Percentiles rank a stretch among this genome's conserved stretches.
Conservation (phyloP, 2,797 vertebrate genomes). For the Sarcophilus harrisii region DNA sequence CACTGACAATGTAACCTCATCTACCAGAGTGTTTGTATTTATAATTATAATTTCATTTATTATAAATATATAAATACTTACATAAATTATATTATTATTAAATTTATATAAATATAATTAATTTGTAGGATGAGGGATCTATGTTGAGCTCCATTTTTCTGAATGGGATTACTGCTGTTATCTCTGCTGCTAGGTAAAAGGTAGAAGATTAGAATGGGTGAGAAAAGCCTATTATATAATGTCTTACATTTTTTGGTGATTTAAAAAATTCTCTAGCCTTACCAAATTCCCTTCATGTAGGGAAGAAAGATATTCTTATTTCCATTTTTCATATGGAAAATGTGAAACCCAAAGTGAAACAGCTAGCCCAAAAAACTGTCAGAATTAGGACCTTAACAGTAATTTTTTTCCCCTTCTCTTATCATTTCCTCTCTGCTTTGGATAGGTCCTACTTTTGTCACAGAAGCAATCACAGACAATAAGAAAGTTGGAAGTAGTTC, state of each 20-base stretch:
- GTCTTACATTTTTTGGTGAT: not conserved
- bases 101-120: too few relatives aligned
- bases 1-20: too few relatives aligned
- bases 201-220: not conserved
- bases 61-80: too few relatives aligned
- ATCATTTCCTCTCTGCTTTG: not conserved
- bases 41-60: too few relatives aligned
- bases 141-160: not conserved
- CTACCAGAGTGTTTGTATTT: too few relatives aligned
- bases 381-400: not conserved
- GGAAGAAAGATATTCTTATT: not conserved
- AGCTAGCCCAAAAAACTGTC: not conserved
- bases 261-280: not conserved
- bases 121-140: not conserved
- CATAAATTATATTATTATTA: too few relatives aligned
- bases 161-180: not conserved
- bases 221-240: not conserved
- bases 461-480: not conserved
- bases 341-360: not conserved
- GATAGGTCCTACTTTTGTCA: not conserved
- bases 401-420: not conserved
- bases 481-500: not conserved
- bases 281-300: not conserved
- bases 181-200: not conserved
- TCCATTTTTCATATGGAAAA: not conserved